Evolutionary conservation across 2,888 invertebrate genomes (phyloP).

Genomic region (Ophonus ardosiacus): DNA sequence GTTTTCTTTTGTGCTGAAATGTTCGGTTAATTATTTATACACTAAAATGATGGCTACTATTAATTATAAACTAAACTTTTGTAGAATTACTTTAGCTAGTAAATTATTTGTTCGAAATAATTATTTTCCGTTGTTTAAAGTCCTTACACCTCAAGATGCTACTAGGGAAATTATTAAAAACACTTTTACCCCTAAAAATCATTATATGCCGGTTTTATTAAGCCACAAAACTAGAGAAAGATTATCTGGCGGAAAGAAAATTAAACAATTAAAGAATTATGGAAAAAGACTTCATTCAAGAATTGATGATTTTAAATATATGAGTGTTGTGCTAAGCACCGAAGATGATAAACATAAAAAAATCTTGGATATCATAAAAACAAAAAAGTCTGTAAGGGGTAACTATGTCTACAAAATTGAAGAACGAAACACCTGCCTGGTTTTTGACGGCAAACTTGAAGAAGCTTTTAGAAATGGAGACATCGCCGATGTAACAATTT

Average conservation of each 20-base stretch:
- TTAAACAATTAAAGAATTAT: conserved; percentile 73
- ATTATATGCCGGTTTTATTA: conserved; percentile 87
- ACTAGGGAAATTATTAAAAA: conserved; percentile 90
- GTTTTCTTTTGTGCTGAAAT: background rate
- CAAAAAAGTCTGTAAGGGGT: conserved; percentile 77
- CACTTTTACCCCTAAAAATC: conserved; percentile 85
- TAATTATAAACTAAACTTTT: conserved; percentile 79
- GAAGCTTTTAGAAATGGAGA: conserved; percentile 87
- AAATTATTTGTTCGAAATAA: conserved; percentile 89
- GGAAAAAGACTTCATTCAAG: conserved; percentile 84
- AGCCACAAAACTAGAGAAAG: conserved; percentile 74
- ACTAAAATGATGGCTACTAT: conserved; percentile 67
- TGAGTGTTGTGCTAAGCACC: conserved; percentile 85
- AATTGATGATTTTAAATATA: conserved; percentile 84
- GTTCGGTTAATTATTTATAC: conserved; percentile 11
- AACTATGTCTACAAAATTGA: conserved; percentile 87
- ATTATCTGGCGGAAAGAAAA: conserved; percentile 50
- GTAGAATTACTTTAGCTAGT: conserved; percentile 90
- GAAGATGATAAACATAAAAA: conserved; percentile 82
- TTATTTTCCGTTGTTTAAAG: conserved; percentile 89
- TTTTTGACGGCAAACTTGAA: conserved; percentile 86
- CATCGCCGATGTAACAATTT: conserved; percentile 86
- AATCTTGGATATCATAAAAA: conserved; percentile 80
- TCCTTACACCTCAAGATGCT: conserved; percentile 89
- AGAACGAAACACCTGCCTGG: conserved; percentile 85